Percentiles rank a stretch among this genome's conserved stretches.
Conservation (phyloP, 2,113 vertebrate genomes). For the Mirounga angustirostris region DNA sequence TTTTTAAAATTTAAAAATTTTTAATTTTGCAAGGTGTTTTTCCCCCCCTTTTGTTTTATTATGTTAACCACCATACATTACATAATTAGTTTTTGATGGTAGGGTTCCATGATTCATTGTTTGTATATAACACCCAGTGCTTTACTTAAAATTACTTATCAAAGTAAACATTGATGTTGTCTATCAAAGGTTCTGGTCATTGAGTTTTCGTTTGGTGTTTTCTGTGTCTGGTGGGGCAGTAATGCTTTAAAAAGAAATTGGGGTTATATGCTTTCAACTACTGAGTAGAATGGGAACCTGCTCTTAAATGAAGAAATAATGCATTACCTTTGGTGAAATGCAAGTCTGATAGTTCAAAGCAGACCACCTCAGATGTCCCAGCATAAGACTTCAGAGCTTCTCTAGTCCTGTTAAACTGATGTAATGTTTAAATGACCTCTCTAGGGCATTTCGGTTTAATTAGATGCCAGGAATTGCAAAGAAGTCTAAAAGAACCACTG, state of each 20-base stretch:
- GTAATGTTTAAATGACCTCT: neutral
- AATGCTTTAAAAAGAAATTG: neutral
- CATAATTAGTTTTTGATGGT: too few species aligned
- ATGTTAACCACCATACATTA: too few species aligned
- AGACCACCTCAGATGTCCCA: neutral
- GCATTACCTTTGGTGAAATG: constrained; percentile 19
- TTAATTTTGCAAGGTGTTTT: neutral
- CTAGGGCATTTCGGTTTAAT: neutral
- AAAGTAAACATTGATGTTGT: neutral
- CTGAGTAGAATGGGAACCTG: neutral
- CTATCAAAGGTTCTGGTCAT: neutral
- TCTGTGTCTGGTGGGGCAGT: neutral
- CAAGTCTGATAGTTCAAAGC: neutral
- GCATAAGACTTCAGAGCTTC: neutral
- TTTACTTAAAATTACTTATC: neutral
- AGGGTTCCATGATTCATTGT: too few species aligned
- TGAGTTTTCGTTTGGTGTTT: neutral
- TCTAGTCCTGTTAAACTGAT: neutral
- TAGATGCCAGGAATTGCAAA: neutral
- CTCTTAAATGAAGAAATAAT: neutral
- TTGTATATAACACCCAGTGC: neutral
- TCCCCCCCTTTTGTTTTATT: too few species aligned
- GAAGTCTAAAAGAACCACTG: neutral
- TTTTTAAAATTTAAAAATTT: neutral
- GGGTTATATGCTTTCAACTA: neutral